Conservation (phyloP, 2,888 invertebrate species). For the Nudaria mundana region DNA sequence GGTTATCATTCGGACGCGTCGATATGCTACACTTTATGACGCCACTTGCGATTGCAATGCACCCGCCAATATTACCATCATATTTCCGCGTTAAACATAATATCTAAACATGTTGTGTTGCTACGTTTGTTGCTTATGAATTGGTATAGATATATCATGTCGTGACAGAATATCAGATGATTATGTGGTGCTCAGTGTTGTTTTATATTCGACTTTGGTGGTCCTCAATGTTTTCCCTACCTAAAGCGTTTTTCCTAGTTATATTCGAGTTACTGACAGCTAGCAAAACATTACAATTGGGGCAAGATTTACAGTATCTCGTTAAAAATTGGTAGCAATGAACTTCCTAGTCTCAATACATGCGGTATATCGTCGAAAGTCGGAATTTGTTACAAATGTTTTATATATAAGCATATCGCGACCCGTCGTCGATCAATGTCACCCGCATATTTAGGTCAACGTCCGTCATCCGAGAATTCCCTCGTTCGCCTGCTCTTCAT, state of each 20-base stretch:
- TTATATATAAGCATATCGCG: conserved; percentile 66
- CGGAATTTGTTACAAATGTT: conserved; percentile 49
- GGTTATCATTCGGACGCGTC: conserved; percentile 75
- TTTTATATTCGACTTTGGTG: too few species aligned
- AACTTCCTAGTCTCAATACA: conserved; percentile 64
- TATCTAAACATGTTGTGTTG: too few species aligned
- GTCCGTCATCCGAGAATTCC: conserved; percentile 71
- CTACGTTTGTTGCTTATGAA: too few species aligned
- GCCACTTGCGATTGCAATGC: conserved; percentile 63
- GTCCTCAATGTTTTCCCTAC: conserved; percentile 4
- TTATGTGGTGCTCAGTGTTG: too few species aligned
- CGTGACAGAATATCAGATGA: too few species aligned
- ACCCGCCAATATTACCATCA: conserved; percentile 55
- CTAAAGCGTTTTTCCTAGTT: conserved; percentile 39
- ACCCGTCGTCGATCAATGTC: conserved; percentile 78
- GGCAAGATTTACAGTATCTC: conserved; percentile 53
- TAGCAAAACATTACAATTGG: too few species aligned
- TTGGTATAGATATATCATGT: conserved; percentile 1
- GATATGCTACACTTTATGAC: conserved; percentile 72
- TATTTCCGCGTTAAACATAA: conserved; percentile 48
- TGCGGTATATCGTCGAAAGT: conserved; percentile 36
- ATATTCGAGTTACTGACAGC: too few species aligned
- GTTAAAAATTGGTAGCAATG: conserved; percentile 66
- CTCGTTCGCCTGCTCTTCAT: conserved; percentile 62
- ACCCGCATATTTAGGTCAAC: conserved; percentile 79